Base-by-base conservation (phyloP, 2,797 vertebrate genomes). In the Cyprinella venusta region DNA sequence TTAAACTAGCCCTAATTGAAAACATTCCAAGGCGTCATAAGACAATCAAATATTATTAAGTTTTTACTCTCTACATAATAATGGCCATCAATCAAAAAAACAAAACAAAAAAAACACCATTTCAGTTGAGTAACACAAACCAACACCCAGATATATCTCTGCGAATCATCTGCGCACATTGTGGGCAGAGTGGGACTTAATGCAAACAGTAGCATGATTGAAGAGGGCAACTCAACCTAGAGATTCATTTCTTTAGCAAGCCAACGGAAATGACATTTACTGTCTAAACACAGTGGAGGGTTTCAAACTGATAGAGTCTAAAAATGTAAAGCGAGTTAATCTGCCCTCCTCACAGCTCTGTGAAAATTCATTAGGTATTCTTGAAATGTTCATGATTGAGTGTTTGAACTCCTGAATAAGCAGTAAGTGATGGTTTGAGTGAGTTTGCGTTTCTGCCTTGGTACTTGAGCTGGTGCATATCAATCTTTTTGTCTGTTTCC, bases 391-490 rank as follows among this genome's bases (percentile, higher is more conserved):
- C 33, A 42, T 18, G 74, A 84, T 80, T 56, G 65, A 67, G 52
- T 70, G 76, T 79, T 72, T 82, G 69, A 80, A 76, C 70, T 30
- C 56, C n/a, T 79, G 68, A 68, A 69, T 75, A 72, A 64, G 68
- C 69, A 13, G 76, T 67, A 33, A 67, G 69, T 26, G 70, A 76
- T 38, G 7, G n/a, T 65, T 48, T 3, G 21, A 64, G 61, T 74
- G 48, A 38, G 76, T 76, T 56, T 80, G 64, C 6, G 70, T 63
- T 45, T 61, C 21, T 76, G 56, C 48, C 24, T 7, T 10, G 5
- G 74, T 24, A 26, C 33, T 59, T 45, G 19, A 65, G 52, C 64
- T 56, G 18, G 64, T 81, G 9, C 18, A 16, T 61, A 40, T 86
- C 61, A 75, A 12, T 81, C 54, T 52, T 59, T 61, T 15, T 64